Evolutionary conservation across 2,797 vertebrate species (phyloP), one percentile per base, ranked within the genome.

Genomic region (Poecile montanus): DNA sequence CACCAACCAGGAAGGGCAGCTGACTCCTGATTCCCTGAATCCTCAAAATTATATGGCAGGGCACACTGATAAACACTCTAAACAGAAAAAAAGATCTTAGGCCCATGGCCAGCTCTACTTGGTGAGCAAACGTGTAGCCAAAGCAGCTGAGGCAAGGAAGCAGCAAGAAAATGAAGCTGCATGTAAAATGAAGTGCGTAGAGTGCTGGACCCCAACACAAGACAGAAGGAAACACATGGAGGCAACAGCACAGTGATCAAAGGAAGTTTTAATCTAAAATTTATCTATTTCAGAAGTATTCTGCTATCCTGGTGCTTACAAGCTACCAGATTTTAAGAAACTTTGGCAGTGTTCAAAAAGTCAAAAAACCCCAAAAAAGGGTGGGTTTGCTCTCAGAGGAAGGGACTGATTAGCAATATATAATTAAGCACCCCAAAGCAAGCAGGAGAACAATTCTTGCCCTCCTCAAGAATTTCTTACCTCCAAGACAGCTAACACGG

Each of bases 401-500:
- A 81, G 21, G 10, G 17, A 20, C 7, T 74, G 18, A 71, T 72
- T 3, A 42, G 21, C n/a, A 34, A n/a, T 3, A 21, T 7, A 3
- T 36, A 38, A 74, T 30, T 18, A 4, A 74, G 47, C 30, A 61
- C 12, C 38, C 22, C 36, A 36, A 58, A 75, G 42, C 25, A 79
- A 56, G 11, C 47, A 57, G 36, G 5, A 90, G 36, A 20, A 26
- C 21, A 9, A 7, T 34, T 65, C 53, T 42, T 17, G 3, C 8
- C 17, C 32, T 44, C 73, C 62, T 72, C 6, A 76, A 17, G 58
- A 22, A 84, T 18, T n/a, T 56, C 96, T 97, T 85, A 99, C 99
- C 99, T 99, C 99, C 89, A 99, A 68, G 71, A 99, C 99, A 11
- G 99, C 99, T 51, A 99, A 97, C 80, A 99, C 99, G 0, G 99